phyloP scores from a whole-genome alignment of 2,113 vertebrate species.

The Calidris pygmaea region DNA sequence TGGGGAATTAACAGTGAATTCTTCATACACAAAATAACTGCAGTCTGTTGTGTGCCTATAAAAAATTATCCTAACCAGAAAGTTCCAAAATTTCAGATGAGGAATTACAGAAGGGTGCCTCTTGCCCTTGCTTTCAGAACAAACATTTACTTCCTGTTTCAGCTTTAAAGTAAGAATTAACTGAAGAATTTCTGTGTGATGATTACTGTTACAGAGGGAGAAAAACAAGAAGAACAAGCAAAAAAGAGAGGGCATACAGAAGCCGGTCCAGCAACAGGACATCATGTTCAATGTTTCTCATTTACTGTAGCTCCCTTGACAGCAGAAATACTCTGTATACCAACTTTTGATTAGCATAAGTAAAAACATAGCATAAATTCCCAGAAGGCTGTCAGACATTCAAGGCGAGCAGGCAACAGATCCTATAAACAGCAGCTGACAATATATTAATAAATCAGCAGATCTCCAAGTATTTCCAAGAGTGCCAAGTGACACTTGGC shows the following conservation, averaged over 20 bases:
- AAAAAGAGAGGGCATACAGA: background rate
- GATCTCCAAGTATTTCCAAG: conserved; percentile 32
- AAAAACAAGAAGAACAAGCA: background rate
- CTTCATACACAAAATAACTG: background rate
- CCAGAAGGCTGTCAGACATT: background rate
- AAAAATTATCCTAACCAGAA: background rate
- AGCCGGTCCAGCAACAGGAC: background rate
- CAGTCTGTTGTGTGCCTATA: background rate
- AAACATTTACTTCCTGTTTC: background rate
- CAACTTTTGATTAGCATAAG: conserved; percentile 37
- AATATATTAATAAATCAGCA: conserved; percentile 36
- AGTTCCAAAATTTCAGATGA: background rate
- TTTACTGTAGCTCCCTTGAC: background rate
- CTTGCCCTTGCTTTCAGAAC: background rate
- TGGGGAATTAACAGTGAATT: background rate
- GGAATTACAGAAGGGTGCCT: background rate
- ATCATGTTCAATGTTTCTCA: background rate
- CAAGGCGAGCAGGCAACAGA: background rate
- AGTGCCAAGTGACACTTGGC: background rate
- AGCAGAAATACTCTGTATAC: conserved; percentile 18
- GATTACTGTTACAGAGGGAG: background rate
- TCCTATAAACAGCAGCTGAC: background rate
- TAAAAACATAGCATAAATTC: conserved; percentile 20
- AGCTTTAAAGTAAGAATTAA: conserved; percentile 32
- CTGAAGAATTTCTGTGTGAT: background rate